Evolutionary conservation across 2,797 vertebrate genomes (phyloP).

Genomic region (Danionella dracula): DNA sequence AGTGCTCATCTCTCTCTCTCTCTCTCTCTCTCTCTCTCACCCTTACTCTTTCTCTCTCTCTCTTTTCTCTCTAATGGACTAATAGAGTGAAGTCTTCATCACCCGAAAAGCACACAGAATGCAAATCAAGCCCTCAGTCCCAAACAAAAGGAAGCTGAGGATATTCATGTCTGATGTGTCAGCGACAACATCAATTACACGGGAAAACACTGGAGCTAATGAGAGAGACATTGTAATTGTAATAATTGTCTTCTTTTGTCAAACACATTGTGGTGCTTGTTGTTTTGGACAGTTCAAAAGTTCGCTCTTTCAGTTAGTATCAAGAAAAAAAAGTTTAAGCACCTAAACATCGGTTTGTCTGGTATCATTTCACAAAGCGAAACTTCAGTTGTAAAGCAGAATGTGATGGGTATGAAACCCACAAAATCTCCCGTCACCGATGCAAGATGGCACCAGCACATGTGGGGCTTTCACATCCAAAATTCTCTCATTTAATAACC

Average conservation of each 20-base stretch:
- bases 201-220: constrained; percentile 85
- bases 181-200: constrained; percentile 89
- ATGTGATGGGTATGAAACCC: neutral
- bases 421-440: constrained; percentile 4
- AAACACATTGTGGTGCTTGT: constrained; percentile 59
- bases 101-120: constrained; percentile 61
- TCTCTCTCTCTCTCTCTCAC: constrained; percentile 24
- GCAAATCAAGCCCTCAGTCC: constrained; percentile 63
- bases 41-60: constrained; percentile 10
- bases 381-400: neutral
- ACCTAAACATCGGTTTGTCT: neutral
- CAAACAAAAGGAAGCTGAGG: constrained; percentile 85
- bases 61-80: constrained; percentile 45
- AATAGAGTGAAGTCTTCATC: constrained; percentile 50
- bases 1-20: constrained; percentile 31
- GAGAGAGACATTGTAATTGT: constrained; percentile 85
- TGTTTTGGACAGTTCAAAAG: constrained; percentile 32
- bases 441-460: constrained; percentile 13
- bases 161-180: constrained; percentile 87
- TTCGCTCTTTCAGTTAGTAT: constrained; percentile 1
- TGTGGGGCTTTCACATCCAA: constrained; percentile 19
- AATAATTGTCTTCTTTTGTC: constrained; percentile 82
- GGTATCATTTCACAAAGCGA: constrained; percentile 2
- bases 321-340: constrained; percentile 5
- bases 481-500: constrained; percentile 32